Percentiles rank a stretch among this genome's conserved stretches.
Evolutionary conservation across 2,797 vertebrate species (phyloP).

Genomic region (Myoxocephalus aenaeus): DNA sequence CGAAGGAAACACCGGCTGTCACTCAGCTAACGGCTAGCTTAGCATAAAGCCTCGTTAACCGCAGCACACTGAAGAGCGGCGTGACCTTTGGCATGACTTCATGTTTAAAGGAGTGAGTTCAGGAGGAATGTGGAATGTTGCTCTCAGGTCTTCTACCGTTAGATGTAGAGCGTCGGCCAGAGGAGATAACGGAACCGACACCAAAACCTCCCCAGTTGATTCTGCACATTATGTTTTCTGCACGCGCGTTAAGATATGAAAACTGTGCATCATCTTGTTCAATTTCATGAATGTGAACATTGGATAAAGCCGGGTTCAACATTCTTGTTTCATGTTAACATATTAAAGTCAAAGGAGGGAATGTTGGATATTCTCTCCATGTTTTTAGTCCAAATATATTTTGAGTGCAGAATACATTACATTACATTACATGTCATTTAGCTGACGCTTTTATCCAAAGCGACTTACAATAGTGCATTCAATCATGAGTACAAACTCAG

Average conservation of each 20-base stretch:
- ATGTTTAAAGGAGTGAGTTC: background rate
- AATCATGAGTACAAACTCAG: too few species aligned
- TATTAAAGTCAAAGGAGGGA: too few species aligned
- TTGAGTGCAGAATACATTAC: background rate
- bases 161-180: slow-evolving; percentile 10
- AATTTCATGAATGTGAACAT: too few species aligned
- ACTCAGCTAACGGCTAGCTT: background rate
- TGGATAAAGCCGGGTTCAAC: too few species aligned
- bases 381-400: too few species aligned
- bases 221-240: too few species aligned
- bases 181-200: slow-evolving; percentile 18
- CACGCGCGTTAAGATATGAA: background rate
- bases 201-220: too few species aligned
- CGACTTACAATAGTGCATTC: too few species aligned
- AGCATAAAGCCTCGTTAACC: background rate
- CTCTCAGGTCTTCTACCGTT: slow-evolving; percentile 31
- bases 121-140: background rate
- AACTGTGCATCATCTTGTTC: background rate
- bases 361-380: too few species aligned
- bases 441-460: too few species aligned
- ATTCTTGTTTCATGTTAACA: too few species aligned
- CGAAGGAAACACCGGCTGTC: slow-evolving; percentile 8
- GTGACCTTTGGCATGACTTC: background rate
- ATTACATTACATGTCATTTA: too few species aligned
- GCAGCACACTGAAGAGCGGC: background rate